Evolutionary conservation across 2,888 invertebrate species (phyloP).

Genomic region (Leptarthrus brevirostris): DNA sequence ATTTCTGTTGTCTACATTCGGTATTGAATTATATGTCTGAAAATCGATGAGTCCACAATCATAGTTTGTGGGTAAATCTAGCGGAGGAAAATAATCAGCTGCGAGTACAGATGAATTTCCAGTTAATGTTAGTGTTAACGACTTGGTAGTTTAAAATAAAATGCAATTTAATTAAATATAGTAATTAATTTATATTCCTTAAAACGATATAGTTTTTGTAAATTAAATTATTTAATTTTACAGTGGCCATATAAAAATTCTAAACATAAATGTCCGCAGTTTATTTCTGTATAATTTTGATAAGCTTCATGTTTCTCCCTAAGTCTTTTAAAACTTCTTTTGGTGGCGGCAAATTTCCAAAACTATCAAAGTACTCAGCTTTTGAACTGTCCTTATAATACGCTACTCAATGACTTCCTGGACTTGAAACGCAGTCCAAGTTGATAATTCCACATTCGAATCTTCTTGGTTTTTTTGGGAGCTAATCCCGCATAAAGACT

Average conservation of each 20-base stretch:
- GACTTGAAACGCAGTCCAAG: conserved; percentile 54
- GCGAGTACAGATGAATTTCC: conserved; percentile 56
- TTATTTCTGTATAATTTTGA: conserved; percentile 58
- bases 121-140: conserved; percentile 58
- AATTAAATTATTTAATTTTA: neutral
- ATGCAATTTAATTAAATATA: neutral
- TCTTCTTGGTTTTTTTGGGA: neutral
- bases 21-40: conserved; percentile 55
- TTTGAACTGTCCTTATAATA: too few species aligned
- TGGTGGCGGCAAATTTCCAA: conserved; percentile 41
- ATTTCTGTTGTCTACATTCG: conserved; percentile 60
- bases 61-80: conserved; percentile 55
- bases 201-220: neutral
- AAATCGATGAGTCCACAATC: conserved; percentile 60
- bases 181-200: neutral
- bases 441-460: too few species aligned
- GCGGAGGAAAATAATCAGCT: conserved; percentile 51
- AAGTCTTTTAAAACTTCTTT: neutral
- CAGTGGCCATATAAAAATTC: neutral
- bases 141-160: conserved; percentile 52
- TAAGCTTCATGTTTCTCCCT: conserved; percentile 53
- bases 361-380: too few species aligned
- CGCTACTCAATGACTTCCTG: conserved; percentile 63
- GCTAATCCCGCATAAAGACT: conserved; percentile 49
- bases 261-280: conserved; percentile 59